Evolutionary conservation across 2,888 invertebrate genomes (phyloP), one percentile per base, ranked within the genome.

Genomic region (Eristalis arbustorum): DNA sequence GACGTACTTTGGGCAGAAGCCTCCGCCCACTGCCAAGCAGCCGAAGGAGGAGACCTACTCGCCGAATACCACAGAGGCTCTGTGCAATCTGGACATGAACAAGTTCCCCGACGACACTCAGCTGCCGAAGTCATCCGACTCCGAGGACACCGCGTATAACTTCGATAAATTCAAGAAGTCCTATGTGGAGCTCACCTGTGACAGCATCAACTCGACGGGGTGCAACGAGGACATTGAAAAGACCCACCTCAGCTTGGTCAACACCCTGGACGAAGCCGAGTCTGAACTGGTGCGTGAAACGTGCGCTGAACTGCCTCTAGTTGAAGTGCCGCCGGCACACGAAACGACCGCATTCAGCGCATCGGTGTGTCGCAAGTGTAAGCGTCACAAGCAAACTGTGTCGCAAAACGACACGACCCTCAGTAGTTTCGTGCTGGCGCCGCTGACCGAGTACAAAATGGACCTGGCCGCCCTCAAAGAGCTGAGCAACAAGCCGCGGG

Each of bases 351-450:
- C 74, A 64, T 40, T 66, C 13, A 59, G 56, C 2, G 3, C 83
- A 14, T 83, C 87, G 31, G 75, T 87, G 28, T 87, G 87, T n/a
- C 62, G 68, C 23, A 87, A 83, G 22, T 87, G 87, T 31, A 71
- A 79, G 42, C 66, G 78, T 4, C 42, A 75, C 59, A 71, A 71
- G 3, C 49, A 62, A 14, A 78, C 74, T 49, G 37, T 42, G 22
- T 75, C 82, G n/a, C 78, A 66, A 10, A 79, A 87, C 23, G 87
- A 87, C 1, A 87, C 87, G 10, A 83, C 87, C 6, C 72, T 87
- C 67, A 72, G 75, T 0, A 83, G 79, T 40, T 87, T 87, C 23
- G 63, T 78, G 78, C 3, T 87, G 23, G 78, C 83, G 1, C 83
- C 71, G 40, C 23, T 59, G 22, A 83, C 78, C 3, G 72, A 62